Conservation (phyloP, 2,888 invertebrate genomes). For the Eledona agricola region DNA sequence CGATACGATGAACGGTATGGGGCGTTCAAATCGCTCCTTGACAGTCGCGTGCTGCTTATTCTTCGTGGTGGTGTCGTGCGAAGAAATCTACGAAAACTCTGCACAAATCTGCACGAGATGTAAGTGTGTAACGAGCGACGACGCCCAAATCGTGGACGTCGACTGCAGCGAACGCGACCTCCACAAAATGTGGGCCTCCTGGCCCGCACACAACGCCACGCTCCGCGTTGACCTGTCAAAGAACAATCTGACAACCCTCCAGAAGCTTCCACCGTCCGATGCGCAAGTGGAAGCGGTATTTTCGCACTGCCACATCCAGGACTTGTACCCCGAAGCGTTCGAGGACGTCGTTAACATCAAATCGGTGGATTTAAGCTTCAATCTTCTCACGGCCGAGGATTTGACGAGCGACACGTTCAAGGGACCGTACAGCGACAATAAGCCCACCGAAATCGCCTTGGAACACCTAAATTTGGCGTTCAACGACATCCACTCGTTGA, state of each 20-base stretch:
- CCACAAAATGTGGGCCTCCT: slow-evolving; percentile 54
- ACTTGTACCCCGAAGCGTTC: slow-evolving; percentile 66
- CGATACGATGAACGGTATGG: no score
- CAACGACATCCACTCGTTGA: slow-evolving; percentile 71
- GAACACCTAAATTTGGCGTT: slow-evolving; percentile 70
- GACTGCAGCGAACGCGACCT: slow-evolving; percentile 53
- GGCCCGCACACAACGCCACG: slow-evolving; percentile 57
- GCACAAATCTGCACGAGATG: slow-evolving; percentile 45
- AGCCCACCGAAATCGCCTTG: slow-evolving; percentile 68
- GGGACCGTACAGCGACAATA: slow-evolving; percentile 68
- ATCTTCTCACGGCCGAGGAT: slow-evolving; percentile 68
- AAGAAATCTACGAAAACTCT: slow-evolving; percentile 44
- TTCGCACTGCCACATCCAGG: slow-evolving; percentile 65
- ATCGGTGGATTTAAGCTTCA: slow-evolving; percentile 69
- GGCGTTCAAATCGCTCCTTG: no score
- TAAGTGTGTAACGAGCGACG: slow-evolving; percentile 48
- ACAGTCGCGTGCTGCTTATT: not conserved
- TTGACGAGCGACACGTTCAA: slow-evolving; percentile 72
- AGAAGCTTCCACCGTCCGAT: slow-evolving; percentile 52
- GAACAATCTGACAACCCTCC: slow-evolving; percentile 61
- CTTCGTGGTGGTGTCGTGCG: slow-evolving; percentile 5
- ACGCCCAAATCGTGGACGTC: slow-evolving; percentile 48
- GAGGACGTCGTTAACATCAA: slow-evolving; percentile 59
- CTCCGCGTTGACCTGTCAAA: slow-evolving; percentile 68
- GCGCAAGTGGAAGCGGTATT: slow-evolving; percentile 65